phyloP scores from a whole-genome alignment of 2,888 invertebrate genomes.

The Crepidodera aurea region DNA sequence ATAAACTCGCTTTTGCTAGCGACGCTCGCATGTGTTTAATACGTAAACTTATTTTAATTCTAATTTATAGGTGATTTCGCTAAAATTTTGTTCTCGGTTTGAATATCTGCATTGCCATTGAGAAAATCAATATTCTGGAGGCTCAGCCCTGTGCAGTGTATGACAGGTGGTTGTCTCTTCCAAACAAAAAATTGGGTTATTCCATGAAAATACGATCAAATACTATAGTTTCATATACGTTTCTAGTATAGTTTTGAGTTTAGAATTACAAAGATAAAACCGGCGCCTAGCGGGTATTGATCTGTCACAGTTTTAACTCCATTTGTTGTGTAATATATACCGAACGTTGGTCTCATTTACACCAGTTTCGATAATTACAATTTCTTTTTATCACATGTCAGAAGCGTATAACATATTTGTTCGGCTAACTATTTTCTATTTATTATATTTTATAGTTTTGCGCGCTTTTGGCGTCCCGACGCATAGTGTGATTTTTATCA shows the following conservation, averaged over 20 bases:
- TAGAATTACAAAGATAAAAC: not conserved
- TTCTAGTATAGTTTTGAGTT: not conserved
- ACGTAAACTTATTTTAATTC: conserved; percentile 27
- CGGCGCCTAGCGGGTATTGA: conserved; percentile 20
- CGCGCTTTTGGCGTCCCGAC: no score
- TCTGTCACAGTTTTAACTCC: conserved; percentile 3
- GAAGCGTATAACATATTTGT: no score
- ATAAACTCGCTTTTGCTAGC: conserved; percentile 49
- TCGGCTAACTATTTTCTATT: no score
- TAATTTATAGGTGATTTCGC: conserved; percentile 30
- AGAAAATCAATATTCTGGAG: conserved; percentile 62
- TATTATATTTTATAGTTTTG: no score
- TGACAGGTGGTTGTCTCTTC: conserved; percentile 61
- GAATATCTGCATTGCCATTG: conserved; percentile 62
- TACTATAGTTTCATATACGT: not conserved
- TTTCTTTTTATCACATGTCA: no score
- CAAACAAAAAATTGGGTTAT: conserved; percentile 28
- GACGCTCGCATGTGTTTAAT: conserved; percentile 36
- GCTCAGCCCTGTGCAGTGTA: conserved; percentile 58
- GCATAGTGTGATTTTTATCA: no score
- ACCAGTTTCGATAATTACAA: no score
- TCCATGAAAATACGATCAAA: conserved; percentile 5
- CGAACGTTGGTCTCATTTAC: not conserved
- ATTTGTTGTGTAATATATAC: conserved; percentile 4
- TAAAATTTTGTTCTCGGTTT: conserved; percentile 50